A percentile compares a stretch with the other conserved stretches of the same genome.
These are phyloP conservation scores for Manis pentadactyla DNA, from an alignment of 2,797 vertebrate species.

Conservation along the genomic window DNA sequence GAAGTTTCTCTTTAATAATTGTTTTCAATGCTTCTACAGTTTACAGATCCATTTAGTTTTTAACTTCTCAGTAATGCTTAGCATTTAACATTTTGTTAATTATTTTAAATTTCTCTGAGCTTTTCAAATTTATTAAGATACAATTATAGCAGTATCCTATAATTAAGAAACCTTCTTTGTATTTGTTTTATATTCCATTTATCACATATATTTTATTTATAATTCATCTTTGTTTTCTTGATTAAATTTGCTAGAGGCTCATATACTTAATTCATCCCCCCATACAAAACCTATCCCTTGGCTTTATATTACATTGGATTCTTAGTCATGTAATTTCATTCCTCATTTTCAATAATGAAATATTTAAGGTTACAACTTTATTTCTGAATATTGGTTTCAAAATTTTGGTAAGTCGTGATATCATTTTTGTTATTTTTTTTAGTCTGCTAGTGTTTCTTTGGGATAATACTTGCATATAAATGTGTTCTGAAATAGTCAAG, in stretches of 20 bases:
- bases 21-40: slow-evolving; percentile 23
- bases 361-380: slow-evolving; percentile 63
- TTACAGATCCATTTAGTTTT: slow-evolving; percentile 22
- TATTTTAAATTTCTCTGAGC: slow-evolving; percentile 47
- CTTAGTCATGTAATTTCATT: slow-evolving; percentile 59
- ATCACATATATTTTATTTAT: slow-evolving; percentile 66
- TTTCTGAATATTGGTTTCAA: slow-evolving; percentile 67
- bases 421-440: slow-evolving; percentile 59
- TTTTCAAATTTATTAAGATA: slow-evolving; percentile 53
- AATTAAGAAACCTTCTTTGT: slow-evolving; percentile 10
- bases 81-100: slow-evolving; percentile 43
- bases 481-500: slow-evolving; percentile 54
- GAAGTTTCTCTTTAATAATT: slow-evolving; percentile 47
- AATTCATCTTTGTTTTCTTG: slow-evolving; percentile 65
- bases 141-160: slow-evolving; percentile 13
- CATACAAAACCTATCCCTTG: not conserved
- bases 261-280: slow-evolving; percentile 59
- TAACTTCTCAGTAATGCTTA: not conserved
- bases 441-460: slow-evolving; percentile 34
- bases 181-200: slow-evolving; percentile 37
- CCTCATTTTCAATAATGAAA: slow-evolving; percentile 69
- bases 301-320: slow-evolving; percentile 60
- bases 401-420: slow-evolving; percentile 36
- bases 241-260: slow-evolving; percentile 71
- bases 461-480: slow-evolving; percentile 56